Conservation (phyloP, 2,113 vertebrate species). For the Sylvietta virens region DNA sequence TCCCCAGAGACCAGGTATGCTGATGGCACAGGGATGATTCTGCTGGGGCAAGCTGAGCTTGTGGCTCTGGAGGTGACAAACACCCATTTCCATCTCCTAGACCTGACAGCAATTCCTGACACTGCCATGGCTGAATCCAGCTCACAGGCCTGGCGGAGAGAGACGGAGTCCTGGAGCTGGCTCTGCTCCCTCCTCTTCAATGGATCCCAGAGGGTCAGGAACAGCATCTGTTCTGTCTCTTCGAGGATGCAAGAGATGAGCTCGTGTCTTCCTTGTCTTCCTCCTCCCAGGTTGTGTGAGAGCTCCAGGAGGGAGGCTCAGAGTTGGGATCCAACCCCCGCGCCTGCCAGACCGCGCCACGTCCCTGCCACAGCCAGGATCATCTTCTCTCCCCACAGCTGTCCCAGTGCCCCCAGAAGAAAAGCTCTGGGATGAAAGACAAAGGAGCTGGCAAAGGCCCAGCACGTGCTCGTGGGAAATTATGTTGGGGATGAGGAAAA, state of each 20-base stretch:
- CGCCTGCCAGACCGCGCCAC: background rate
- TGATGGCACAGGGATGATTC: background rate
- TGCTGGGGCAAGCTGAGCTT: background rate
- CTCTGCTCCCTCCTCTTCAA: background rate
- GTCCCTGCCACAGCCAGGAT: background rate
- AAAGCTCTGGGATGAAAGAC: background rate
- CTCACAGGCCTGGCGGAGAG: background rate
- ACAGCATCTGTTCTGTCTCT: background rate
- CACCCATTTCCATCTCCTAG: background rate
- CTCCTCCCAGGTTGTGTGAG: background rate
- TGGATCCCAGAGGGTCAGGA: background rate
- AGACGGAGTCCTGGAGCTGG: background rate
- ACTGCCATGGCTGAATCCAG: background rate
- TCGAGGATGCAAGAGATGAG: background rate
- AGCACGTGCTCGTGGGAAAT: background rate
- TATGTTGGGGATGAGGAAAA: background rate
- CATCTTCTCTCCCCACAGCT: background rate
- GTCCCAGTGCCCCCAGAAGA: background rate
- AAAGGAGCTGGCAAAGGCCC: background rate
- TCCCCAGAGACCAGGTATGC: background rate
- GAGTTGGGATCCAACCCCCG: background rate
- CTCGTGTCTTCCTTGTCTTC: background rate
- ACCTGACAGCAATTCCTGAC: background rate
- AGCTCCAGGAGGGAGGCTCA: background rate
- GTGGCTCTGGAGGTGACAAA: background rate